These are phyloP conservation scores for Plotosus lineatus DNA, from an alignment of 2,113 vertebrate genomes.

Conservation along the genomic window DNA sequence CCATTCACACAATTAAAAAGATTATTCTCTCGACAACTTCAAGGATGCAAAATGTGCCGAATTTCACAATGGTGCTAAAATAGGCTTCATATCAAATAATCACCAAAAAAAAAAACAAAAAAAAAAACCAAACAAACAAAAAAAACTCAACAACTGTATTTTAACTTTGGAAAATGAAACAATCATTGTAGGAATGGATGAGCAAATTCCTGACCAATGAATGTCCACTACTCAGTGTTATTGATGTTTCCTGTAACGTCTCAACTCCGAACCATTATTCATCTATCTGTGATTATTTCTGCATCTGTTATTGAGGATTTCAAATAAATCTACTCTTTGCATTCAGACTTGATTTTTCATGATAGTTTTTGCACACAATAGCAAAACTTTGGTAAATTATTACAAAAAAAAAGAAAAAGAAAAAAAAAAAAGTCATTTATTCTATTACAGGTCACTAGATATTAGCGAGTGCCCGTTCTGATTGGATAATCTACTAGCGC, in stretches of 20 bases:
- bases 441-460: no score
- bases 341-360: not conserved
- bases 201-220: not conserved
- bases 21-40: not conserved
- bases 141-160: not conserved
- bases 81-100: not conserved
- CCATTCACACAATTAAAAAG: not conserved
- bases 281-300: not conserved
- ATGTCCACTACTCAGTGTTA: not conserved
- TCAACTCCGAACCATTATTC: not conserved
- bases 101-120: not conserved
- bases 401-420: not conserved
- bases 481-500: no score
- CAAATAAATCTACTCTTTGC: slow-evolving; percentile 7
- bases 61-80: slow-evolving; percentile 24
- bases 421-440: no score
- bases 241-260: not conserved
- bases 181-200: not conserved
- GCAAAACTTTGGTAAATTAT: not conserved
- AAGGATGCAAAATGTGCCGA: not conserved
- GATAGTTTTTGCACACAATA: not conserved
- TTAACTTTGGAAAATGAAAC: not conserved
- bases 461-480: no score
- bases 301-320: not conserved
- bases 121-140: not conserved